These are phyloP conservation scores for Eueides isabella DNA, from an alignment of 1,140 invertebrate species.

Conservation along the genomic window DNA sequence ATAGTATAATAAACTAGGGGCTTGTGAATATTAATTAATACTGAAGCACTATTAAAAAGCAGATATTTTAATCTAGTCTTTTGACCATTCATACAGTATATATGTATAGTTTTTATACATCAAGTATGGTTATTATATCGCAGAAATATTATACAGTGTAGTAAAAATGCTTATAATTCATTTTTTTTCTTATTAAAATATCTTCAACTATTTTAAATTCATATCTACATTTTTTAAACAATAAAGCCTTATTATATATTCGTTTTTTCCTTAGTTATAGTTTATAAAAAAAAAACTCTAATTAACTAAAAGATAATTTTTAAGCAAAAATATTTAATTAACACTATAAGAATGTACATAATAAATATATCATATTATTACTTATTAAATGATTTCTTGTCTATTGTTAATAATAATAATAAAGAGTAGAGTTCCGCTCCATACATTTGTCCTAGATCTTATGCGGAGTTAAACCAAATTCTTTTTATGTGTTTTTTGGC, in stretches of 20 bases:
- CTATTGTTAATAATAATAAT: neutral
- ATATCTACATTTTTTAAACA: neutral
- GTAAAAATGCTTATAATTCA: neutral
- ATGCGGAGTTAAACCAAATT: slow-evolving; percentile 63
- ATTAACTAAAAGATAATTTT: neutral
- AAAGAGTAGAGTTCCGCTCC: slow-evolving; percentile 33
- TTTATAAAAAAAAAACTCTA: neutral
- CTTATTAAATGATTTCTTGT: neutral
- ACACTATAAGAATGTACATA: neutral
- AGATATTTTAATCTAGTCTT: no score
- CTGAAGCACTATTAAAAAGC: no score
- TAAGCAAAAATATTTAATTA: neutral
- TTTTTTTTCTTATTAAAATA: neutral
- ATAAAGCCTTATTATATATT: slow-evolving; percentile 2
- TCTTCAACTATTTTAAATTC: neutral
- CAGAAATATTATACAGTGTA: neutral
- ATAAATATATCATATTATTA: neutral
- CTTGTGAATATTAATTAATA: no score
- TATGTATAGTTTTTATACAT: neutral
- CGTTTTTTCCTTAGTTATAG: neutral
- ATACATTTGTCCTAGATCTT: slow-evolving; percentile 44
- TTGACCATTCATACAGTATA: no score
- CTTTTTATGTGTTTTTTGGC: slow-evolving; percentile 63
- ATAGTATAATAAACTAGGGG: no score
- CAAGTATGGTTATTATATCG: neutral